Conservation (phyloP, 2,797 vertebrate genomes). For the Mustela erminea region DNA sequence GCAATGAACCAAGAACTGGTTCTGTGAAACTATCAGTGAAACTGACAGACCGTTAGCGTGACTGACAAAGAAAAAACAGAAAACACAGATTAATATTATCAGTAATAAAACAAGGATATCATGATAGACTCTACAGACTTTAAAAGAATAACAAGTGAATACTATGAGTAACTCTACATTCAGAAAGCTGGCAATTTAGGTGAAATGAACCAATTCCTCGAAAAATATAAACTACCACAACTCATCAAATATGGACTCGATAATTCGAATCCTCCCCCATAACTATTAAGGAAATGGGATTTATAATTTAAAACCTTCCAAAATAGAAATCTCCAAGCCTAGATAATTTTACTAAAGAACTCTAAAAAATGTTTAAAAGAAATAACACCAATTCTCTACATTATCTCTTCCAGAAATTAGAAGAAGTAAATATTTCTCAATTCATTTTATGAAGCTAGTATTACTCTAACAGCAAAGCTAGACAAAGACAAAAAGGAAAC, state of each 20-base stretch:
- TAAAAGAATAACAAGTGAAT: not conserved
- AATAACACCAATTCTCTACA: not conserved
- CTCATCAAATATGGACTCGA: not conserved
- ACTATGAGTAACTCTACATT: not conserved
- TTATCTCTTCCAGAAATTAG: not conserved
- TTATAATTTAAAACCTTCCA: not conserved
- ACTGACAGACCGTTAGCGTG: not conserved
- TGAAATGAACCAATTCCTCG: constrained; percentile 24
- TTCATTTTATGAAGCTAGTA: not conserved
- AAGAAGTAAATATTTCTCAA: not conserved
- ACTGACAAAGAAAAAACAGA: not conserved
- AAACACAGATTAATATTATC: not conserved
- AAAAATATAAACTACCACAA: not conserved
- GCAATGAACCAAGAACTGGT: not conserved
- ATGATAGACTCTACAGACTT: not conserved
- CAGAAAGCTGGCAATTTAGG: not conserved
- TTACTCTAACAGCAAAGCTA: not conserved
- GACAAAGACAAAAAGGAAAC: not conserved
- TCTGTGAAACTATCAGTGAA: not conserved
- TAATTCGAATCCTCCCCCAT: not conserved
- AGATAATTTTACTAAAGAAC: not conserved
- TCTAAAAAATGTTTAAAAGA: not conserved
- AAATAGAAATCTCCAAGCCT: not conserved
- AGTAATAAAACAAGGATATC: not conserved
- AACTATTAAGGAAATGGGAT: not conserved